Base-by-base conservation (phyloP, 2,113 vertebrate genomes). In the Spheniscus mendiculus region DNA sequence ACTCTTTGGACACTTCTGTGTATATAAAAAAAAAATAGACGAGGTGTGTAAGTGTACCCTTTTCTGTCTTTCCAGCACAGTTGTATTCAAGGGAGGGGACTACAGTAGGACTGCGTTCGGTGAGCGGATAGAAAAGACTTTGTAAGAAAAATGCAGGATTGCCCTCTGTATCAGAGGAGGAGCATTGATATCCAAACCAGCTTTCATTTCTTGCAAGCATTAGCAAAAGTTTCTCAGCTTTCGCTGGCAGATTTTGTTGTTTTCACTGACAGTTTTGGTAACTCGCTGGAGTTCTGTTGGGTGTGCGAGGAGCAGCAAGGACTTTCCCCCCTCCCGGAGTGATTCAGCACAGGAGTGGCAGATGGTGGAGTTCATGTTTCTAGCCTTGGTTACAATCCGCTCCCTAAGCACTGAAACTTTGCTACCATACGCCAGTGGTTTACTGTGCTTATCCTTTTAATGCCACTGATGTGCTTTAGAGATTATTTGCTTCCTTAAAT, bases 291-390 rank as follows among this genome's bases (percentile, higher is more conserved):
- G 63, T 90, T 88, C 9, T 91, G n/a, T 77, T 97, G 89, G 50
- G 63, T 78, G 38, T 70, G 78, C 0, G 1, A 86, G 40, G 78
- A 93, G 62, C 74, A 93, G 47, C 36, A 38, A 97, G 87, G 84
- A 95, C 94, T 96, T 97, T 91, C 58, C 79, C 87, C 74, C 87
- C 74, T 0, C 6, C 42, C 0, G 5, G 11, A 11, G 38, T 96
- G 93, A 96, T 88, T 96, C 91, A 93, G 71, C 80, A 34, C 63
- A 90, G 93, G 96, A 96, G 91, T 85, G 94, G 89, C 85, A 87
- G 83, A 70, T 92, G 92, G 92, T 82, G 87, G 94, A 83, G 94
- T 86, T 94, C 40, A 34, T 8, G 5, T 91, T 91, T 92, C 87
- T 58, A 96, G 87, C 47, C 58, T 25, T 55, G n/a, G 70, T 77